Percentiles rank a stretch among this genome's conserved stretches.
phyloP scores from a whole-genome alignment of 2,888 invertebrate species.

The Leptinotarsa peninsularis region DNA sequence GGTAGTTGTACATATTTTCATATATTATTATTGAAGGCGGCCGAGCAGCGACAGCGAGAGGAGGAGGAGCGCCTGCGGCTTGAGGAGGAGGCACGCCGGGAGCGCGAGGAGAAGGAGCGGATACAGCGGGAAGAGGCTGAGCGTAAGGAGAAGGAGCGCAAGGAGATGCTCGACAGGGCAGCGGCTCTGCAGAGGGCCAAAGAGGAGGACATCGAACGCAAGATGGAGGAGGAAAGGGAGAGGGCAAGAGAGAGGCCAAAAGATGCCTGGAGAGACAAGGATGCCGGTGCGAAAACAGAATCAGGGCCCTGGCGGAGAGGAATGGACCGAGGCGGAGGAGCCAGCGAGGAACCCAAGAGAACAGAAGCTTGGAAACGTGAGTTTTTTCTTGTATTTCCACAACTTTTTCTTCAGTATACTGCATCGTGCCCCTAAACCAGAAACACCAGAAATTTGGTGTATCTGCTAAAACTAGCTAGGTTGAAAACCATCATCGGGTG shows the following conservation, averaged over 20 bases:
- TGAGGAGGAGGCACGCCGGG: conserved; percentile 68
- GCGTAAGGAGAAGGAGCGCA: conserved; percentile 71
- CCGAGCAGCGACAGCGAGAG: conserved; percentile 70
- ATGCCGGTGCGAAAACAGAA: conserved; percentile 30
- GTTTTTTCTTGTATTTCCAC: conserved; percentile 6
- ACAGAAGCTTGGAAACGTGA: conserved; percentile 37
- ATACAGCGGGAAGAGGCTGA: conserved; percentile 72
- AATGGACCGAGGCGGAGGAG: conserved; percentile 32
- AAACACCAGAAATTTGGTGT: too few species aligned
- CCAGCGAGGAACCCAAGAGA: conserved; percentile 32
- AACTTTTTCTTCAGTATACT: background rate
- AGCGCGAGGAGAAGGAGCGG: conserved; percentile 72
- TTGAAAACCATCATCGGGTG: too few species aligned
- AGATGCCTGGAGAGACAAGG: conserved; percentile 45
- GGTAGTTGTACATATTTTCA: too few species aligned
- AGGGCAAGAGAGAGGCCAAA: conserved; percentile 34
- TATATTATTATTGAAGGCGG: conserved; percentile 64
- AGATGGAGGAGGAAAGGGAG: conserved; percentile 46
- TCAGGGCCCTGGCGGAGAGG: conserved; percentile 44
- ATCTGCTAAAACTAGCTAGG: too few species aligned
- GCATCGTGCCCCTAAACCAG: background rate
- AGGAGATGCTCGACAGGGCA: conserved; percentile 75
- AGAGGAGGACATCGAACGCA: conserved; percentile 74
- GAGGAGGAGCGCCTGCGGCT: conserved; percentile 70
- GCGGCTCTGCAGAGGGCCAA: conserved; percentile 76